Percentiles rank a stretch among this genome's conserved stretches.
These are phyloP conservation scores for Arrhamphus sclerolepis DNA, from an alignment of 2,797 vertebrate genomes.

Conservation along the genomic window DNA sequence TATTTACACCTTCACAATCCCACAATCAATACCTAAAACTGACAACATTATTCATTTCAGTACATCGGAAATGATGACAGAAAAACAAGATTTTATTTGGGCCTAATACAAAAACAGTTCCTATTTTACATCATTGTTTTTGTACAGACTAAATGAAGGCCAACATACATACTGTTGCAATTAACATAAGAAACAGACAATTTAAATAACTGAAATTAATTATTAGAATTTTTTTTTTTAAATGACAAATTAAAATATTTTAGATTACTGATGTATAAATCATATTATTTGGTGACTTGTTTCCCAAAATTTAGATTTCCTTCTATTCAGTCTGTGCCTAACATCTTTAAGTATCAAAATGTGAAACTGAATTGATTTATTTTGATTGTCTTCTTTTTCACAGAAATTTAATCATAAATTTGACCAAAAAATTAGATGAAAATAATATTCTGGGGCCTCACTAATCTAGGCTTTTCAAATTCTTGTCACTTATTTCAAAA, in stretches of 20 bases:
- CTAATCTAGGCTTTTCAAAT: conserved; percentile 40
- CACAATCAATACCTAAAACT: conserved; percentile 70
- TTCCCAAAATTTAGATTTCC: conserved; percentile 2
- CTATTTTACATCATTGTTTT: neutral
- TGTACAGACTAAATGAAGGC: neutral
- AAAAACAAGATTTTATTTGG: conserved; percentile 9
- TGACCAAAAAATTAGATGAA: neutral
- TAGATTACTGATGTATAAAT: neutral
- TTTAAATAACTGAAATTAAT: conserved; percentile 13
- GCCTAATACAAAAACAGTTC: neutral
- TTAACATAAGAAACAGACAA: neutral
- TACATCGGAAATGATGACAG: conserved; percentile 52
- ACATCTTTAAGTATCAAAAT: neutral
- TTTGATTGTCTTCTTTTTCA: conserved; percentile 3
- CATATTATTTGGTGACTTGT: neutral
- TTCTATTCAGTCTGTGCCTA: neutral
- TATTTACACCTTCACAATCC: conserved; percentile 69
- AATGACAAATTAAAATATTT: neutral
- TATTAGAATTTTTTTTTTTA: neutral
- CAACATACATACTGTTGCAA: neutral
- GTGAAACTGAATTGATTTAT: neutral
- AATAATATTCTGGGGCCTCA: conserved; percentile 11
- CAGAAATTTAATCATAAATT: neutral
- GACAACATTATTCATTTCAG: conserved; percentile 71
- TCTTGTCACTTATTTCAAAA: conserved; percentile 52